Evolutionary conservation across 2,888 invertebrate species (phyloP), one percentile per base, ranked within the genome.

Genomic region (Aspidiotus rigidus): DNA sequence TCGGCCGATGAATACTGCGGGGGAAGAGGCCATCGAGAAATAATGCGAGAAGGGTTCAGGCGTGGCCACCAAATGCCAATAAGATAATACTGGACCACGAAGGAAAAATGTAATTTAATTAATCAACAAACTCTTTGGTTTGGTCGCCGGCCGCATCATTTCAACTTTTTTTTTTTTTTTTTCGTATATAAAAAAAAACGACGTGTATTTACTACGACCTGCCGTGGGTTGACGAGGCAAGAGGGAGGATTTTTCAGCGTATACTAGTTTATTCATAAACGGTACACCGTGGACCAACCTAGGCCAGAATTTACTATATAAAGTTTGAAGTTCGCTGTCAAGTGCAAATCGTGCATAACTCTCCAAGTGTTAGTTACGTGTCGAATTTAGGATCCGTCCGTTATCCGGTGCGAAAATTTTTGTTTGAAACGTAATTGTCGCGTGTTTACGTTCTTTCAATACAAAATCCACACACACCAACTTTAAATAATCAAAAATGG

Each of bases 11-110:
- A 49, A n/a, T 49, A 28, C 49, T 49, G 10, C 49, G 28, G 8
- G 44, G 63, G 55, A 54, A 57, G 66, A 53, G 28, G 49, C 11
- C n/a, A n/a, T 11, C 16, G 59, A 49, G 66, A 28, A 28, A 28
- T 41, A 42, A 66, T 44, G 59, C 44, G 41, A 57, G 66, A 66
- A 57, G 66, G 66, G 56, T 59, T 66, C 66, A 66, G 66, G 66
- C 66, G 66, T 66, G 66, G 66, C 66, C 59, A 57, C 56, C 66
- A 66, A 66, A 66, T 66, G 66, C 66, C 66, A 66, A 66, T 66
- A 66, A 66, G 57, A 66, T 66, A 59, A 66, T 59, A 57, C 66
- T 49, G 66, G 59, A 16, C 56, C 15, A 15, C 15, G n/a, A 17
- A 59, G 8, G 7, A 59, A 16, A 59, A 59, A 59, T 57, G 40